Conservation (phyloP, 2,797 vertebrate genomes). For the Salarias fasciatus region DNA sequence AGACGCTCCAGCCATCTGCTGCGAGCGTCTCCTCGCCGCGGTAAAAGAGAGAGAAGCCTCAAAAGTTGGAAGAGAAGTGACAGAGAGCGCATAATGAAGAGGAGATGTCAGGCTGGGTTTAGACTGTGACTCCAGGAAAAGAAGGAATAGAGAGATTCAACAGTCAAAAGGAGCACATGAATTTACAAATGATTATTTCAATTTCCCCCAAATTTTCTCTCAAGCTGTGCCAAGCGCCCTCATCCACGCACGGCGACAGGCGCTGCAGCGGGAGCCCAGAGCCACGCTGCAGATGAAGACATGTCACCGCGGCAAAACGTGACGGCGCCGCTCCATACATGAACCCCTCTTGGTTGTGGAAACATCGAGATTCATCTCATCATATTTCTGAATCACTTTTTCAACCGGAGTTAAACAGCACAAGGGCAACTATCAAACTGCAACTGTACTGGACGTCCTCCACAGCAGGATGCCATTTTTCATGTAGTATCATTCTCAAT, state of each 20-base stretch:
- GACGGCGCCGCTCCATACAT: conserved; percentile 26
- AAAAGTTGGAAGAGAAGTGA: conserved; percentile 47
- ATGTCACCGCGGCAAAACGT: conserved; percentile 34
- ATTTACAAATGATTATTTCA: conserved; percentile 60
- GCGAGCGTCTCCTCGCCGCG: conserved; percentile 49
- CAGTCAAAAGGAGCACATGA: conserved; percentile 23
- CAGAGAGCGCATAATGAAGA: conserved; percentile 58
- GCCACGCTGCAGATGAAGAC: conserved; percentile 39
- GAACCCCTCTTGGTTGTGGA: background rate
- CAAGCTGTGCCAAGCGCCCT: conserved; percentile 8
- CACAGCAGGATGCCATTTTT: no score
- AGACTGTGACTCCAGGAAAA: conserved; percentile 18
- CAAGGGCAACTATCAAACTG: no score
- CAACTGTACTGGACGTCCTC: no score
- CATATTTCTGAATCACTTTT: no score
- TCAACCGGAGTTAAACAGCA: no score
- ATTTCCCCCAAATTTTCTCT: conserved; percentile 38
- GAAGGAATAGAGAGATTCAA: conserved; percentile 1
- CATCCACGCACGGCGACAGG: conserved; percentile 5
- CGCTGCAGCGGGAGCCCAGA: conserved; percentile 25
- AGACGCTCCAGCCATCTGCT: conserved; percentile 69
- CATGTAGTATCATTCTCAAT: no score
- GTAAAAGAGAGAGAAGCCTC: conserved; percentile 59
- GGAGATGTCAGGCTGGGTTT: conserved; percentile 40
- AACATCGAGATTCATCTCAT: no score